Evolutionary conservation across 2,797 vertebrate genomes (phyloP), one percentile per base, ranked within the genome.

Genomic region (Dallia pectoralis): DNA sequence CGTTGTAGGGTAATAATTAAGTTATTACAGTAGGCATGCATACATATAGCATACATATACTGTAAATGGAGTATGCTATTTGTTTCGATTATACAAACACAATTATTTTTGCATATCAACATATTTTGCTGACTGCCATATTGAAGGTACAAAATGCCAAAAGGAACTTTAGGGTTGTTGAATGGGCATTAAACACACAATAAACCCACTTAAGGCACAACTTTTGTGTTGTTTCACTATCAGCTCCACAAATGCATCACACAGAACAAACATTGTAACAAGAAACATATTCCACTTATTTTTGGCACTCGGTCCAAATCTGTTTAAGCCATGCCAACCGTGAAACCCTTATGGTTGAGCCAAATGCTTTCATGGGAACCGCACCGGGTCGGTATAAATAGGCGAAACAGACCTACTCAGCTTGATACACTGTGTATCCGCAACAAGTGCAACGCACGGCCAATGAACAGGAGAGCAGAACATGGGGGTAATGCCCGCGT

Each of bases 241-340:
- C 44, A 19, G 47, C 62, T 32, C 19, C 64, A 59, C 25, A 74
- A 75, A 74, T 40, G 40, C 70, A 62, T 76, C 56, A 81, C 61
- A 62, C 70, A 71, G 59, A 56, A 66, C 72, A 74, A 80, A 62
- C 64, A 51, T 67, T 66, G 67, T 70, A 33, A 71, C 80, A 71
- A 72, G 77, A 78, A 76, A 22, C 78, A 11, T 68, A 75, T 74
- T 69, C 56, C 73, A 83, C 84, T 89, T 90, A 85, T 90, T 87
- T 86, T 84, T 76, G 84, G 80, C 80, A 56, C 87, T 88, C 84
- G 83, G 86, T 85, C 85, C 87, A 87, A 88, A 90, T 87, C 69
- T 75, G 83, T 84, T 81, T 82, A 72, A 76, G 83, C 65, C 65
- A 67, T 1, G 81, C 82, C 85, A 88, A 88, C 64, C 77, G 85